A percentile compares a stretch with the other conserved stretches of the same genome.
phyloP scores from a whole-genome alignment of 92 coral and sea anemone species.

The Muricea muricata region DNA sequence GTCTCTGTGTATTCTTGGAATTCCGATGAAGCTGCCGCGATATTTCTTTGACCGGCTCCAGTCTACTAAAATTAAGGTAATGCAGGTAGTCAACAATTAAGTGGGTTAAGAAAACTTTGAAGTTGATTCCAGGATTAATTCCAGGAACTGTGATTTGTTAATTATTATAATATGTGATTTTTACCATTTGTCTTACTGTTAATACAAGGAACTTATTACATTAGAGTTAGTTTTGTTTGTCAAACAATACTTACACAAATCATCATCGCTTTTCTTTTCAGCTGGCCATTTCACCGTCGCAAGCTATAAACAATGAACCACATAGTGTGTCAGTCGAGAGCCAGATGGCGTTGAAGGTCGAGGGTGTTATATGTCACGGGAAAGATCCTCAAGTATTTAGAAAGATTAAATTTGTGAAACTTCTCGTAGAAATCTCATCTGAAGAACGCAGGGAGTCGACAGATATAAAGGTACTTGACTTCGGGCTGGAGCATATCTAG shows the following conservation, averaged over 20 bases:
- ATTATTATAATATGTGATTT: too few relatives aligned
- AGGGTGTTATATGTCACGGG: conserved; percentile 87
- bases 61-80: conserved; percentile 89
- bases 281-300: conserved; percentile 94
- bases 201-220: too few relatives aligned
- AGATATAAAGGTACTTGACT: conserved; percentile 83
- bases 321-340: conserved; percentile 80
- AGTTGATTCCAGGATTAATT: too few relatives aligned
- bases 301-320: conserved; percentile 78
- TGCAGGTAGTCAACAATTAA: too few relatives aligned
- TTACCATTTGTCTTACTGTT: too few relatives aligned
- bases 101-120: too few relatives aligned
- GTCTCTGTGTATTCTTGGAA: conserved; percentile 81
- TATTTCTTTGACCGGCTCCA: conserved; percentile 88
- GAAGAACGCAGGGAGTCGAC: conserved; percentile 77
- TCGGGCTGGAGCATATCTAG: too few relatives aligned
- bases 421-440: conserved; percentile 78
- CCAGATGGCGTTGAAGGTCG: conserved; percentile 92
- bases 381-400: conserved; percentile 78
- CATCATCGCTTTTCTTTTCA: conserved; percentile 10
- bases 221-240: too few relatives aligned
- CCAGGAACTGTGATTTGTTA: too few relatives aligned
- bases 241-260: neutral
- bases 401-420: conserved; percentile 75
- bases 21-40: conserved; percentile 83